A percentile compares a stretch with the other conserved stretches of the same genome.
These are phyloP conservation scores for Rhizoglyphus robini DNA, from an alignment of 1,140 invertebrate species.

Conservation along the genomic window DNA sequence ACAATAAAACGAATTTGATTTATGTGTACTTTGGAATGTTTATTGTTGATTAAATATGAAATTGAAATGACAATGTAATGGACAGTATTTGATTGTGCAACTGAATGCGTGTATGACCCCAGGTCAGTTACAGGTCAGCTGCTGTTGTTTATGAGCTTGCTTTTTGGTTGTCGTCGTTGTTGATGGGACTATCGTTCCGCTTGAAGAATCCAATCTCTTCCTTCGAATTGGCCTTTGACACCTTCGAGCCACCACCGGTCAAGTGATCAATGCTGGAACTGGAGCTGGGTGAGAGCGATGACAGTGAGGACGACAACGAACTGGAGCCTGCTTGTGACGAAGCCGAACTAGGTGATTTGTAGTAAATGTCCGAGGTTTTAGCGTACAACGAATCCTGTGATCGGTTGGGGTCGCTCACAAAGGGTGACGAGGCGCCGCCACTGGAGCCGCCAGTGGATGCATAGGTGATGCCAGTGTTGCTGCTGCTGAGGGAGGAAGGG, in stretches of 20 bases:
- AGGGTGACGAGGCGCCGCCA: too few relatives aligned
- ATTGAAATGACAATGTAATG: too few relatives aligned
- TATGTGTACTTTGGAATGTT: too few relatives aligned
- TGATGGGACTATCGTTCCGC: not conserved
- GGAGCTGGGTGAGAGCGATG: not conserved
- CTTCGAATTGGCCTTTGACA: not conserved
- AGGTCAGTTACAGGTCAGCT: too few relatives aligned
- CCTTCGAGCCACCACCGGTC: not conserved
- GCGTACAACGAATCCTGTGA: not conserved
- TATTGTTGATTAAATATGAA: too few relatives aligned
- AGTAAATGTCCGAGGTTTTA: not conserved
- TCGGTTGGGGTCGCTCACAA: too few relatives aligned
- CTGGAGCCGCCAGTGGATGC: not conserved
- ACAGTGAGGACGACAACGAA: not conserved
- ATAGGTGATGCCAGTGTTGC: not conserved
- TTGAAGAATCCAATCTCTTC: slow-evolving; percentile 10
- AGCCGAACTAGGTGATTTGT: not conserved
- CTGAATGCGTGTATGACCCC: too few relatives aligned
- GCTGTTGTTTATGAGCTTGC: too few relatives aligned
- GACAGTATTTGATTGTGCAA: too few relatives aligned
- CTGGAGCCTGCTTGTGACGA: not conserved
- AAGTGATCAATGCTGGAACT: not conserved
- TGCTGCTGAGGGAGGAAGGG: too few relatives aligned
- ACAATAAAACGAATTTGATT: too few relatives aligned
- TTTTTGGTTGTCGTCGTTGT: too few relatives aligned